Percentiles rank a stretch among this genome's conserved stretches.
Conservation (phyloP, 2,888 invertebrate genomes). For the Nymphalis urticae region DNA sequence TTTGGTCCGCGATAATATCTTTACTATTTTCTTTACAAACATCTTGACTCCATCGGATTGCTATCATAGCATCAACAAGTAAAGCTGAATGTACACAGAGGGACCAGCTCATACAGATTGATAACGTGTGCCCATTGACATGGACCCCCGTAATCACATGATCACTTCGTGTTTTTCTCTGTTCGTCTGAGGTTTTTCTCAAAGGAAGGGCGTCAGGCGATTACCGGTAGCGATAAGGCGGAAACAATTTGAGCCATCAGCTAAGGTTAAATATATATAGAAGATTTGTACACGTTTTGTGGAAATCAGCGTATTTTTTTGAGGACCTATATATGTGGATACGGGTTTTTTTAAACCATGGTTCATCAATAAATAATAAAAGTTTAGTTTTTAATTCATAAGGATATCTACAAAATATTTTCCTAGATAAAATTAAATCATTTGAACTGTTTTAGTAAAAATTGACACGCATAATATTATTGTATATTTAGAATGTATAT, state of each 20-base stretch:
- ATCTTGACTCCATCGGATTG: not conserved
- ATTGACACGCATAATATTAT: too few species aligned
- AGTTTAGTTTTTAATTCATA: too few species aligned
- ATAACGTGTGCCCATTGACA: conserved; percentile 46
- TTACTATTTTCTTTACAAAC: not conserved
- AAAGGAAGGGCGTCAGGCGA: conserved; percentile 18
- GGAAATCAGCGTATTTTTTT: not conserved
- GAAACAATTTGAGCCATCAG: conserved; percentile 35
- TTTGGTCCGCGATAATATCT: not conserved
- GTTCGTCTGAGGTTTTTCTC: conserved; percentile 20
- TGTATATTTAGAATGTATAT: not conserved
- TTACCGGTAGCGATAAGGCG: conserved; percentile 32
- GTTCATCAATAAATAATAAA: too few species aligned
- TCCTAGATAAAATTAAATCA: too few species aligned
- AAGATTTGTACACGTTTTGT: conserved; percentile 5
- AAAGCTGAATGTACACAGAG: conserved; percentile 24
- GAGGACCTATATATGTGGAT: too few species aligned
- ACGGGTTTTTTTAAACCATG: too few species aligned
- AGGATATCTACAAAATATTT: too few species aligned
- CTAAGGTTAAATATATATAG: conserved; percentile 8
- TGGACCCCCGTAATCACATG: conserved; percentile 46
- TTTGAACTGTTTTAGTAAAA: too few species aligned
- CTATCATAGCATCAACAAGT: conserved; percentile 36
- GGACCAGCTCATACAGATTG: conserved; percentile 51
- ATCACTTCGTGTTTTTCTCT: conserved; percentile 43